Evolutionary conservation across 2,888 invertebrate species (phyloP).

Genomic region (Tetheella fluctuosa): DNA sequence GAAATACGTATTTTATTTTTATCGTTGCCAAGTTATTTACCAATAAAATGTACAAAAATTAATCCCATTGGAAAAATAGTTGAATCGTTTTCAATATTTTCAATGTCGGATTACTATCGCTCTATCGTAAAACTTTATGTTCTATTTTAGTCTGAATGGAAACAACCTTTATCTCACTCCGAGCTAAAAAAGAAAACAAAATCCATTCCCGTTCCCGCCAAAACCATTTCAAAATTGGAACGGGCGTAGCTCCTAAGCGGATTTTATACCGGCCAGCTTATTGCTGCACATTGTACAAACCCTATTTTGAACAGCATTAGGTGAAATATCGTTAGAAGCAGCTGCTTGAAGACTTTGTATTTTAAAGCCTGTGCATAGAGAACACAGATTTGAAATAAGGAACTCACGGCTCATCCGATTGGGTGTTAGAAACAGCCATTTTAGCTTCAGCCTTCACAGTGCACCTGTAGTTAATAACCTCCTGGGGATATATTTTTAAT

Average conservation of each 20-base stretch:
- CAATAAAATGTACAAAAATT: background rate
- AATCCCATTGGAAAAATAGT: background rate
- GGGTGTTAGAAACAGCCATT: conserved; percentile 33
- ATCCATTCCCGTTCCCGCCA: conserved; percentile 57
- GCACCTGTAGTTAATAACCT: conserved; percentile 2
- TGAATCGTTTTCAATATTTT: background rate
- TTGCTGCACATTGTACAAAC: conserved; percentile 21
- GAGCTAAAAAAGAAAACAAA: conserved; percentile 33
- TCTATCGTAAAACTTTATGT: conserved; percentile 17
- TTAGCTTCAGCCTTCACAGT: background rate
- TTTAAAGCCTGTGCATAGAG: conserved; percentile 61
- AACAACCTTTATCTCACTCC: conserved; percentile 36
- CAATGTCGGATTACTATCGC: background rate
- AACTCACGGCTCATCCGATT: conserved; percentile 63
- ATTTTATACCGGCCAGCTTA: conserved; percentile 52
- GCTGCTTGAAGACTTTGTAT: conserved; percentile 20
- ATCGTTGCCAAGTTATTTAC: background rate
- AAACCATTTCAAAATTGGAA: conserved; percentile 77
- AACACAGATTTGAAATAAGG: conserved; percentile 73
- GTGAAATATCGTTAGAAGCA: conserved; percentile 27
- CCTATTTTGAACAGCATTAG: conserved; percentile 27
- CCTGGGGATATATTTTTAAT: background rate
- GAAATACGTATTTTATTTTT: too few species aligned
- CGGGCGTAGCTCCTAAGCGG: conserved; percentile 68
- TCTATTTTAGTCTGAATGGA: conserved; percentile 33